Base-by-base conservation (phyloP, 2,797 vertebrate species). In the Pterois miles region DNA sequence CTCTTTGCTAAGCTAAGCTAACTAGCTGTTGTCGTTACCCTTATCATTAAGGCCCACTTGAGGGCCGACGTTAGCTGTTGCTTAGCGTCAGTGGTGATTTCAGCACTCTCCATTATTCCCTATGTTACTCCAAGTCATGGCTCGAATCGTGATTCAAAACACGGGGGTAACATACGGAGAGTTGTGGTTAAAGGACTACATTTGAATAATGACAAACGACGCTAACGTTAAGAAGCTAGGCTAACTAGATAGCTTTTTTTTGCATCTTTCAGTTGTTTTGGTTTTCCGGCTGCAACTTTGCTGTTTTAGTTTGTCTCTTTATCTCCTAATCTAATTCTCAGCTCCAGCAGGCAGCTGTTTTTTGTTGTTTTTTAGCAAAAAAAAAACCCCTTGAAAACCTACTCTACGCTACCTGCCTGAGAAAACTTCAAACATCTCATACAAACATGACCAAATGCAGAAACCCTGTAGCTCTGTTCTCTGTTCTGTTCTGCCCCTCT, bases 401-500 rank as follows among this genome's bases (percentile, higher is more conserved):
- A 60, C 33, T 22, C 3, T 8, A 8, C 3, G 3, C 18, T 48
- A 18, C n/a, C 38, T 66, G 22, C 23, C 23, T 11, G 8, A 31
- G 27, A 57, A 27, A 33, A 36, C 23, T 57, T 66, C 23, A 65
- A 25, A 25, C 34, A n/a, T 23, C 40, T 38, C 3, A 40, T 14
- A 27, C 12, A 76, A 13, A 67, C 27, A 16, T 8, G 9, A 25
- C 29, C 8, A 18, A 48, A 13, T 60, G 64, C 36, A 69, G 65
- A 66, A 76, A 43, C 25, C 40, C 65, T 48, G 13, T 3, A 5
- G 57, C 40, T 29, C 0, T 27, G 13, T 36, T 40, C 31, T n/a
- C n/a, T 65, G 46, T 46, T 46, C 43, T 82, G 11, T 76, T 57
- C 38, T 29, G 33, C 57, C 57, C 50, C 60, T 71, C 62, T 71